Evolutionary conservation across 2,113 vertebrate species (phyloP).

Genomic region (Copsychus sechellarum): DNA sequence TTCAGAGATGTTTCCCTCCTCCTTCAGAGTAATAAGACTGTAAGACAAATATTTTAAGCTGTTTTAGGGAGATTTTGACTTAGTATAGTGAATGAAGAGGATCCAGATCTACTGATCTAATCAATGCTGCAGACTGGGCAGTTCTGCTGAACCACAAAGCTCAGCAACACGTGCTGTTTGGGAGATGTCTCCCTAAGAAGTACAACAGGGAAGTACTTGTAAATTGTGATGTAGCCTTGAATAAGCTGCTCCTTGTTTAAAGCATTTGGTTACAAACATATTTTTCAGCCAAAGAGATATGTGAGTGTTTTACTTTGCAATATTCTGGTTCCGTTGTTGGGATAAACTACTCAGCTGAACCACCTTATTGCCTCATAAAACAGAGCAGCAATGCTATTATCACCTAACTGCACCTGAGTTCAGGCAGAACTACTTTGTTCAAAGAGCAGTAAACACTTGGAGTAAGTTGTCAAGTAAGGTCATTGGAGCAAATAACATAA

Average conservation of each 20-base stretch:
- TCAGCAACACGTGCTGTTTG: neutral
- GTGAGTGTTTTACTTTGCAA: conserved; percentile 51
- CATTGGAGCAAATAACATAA: conserved; percentile 59
- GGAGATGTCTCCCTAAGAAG: neutral
- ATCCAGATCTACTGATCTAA: neutral
- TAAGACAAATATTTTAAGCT: neutral
- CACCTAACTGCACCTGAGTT: conserved; percentile 70
- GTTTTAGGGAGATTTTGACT: neutral
- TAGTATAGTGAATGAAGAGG: neutral
- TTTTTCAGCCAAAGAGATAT: conserved; percentile 53
- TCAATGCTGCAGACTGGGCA: neutral
- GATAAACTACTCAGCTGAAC: conserved; percentile 61
- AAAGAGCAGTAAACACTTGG: conserved; percentile 66
- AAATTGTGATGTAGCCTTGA: conserved; percentile 28
- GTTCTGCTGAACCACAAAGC: neutral
- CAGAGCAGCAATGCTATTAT: conserved; percentile 64
- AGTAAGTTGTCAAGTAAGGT: conserved; percentile 65
- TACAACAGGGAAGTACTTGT: neutral
- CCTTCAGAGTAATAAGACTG: neutral
- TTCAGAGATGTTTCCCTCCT: neutral
- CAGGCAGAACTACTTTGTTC: conserved; percentile 65
- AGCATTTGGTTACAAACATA: conserved; percentile 47
- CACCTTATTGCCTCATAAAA: conserved; percentile 70
- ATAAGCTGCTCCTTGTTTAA: conserved; percentile 57
- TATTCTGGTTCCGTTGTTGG: conserved; percentile 51